A percentile compares a stretch with the other conserved stretches of the same genome.
These are phyloP conservation scores for Amblyteles armatorius DNA, from an alignment of 2,888 invertebrate species.

Conservation along the genomic window DNA sequence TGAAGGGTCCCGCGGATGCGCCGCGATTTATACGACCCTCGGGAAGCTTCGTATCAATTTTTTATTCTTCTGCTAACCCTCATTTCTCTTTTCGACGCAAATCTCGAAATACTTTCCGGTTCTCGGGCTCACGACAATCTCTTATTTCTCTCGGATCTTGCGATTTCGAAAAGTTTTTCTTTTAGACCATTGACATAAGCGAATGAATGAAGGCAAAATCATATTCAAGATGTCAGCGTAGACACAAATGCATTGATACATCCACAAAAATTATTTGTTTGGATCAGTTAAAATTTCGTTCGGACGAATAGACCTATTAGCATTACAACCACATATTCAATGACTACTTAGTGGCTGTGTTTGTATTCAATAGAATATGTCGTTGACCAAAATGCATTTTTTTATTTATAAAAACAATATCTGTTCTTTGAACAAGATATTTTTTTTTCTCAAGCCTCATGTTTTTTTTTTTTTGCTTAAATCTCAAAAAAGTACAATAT, in stretches of 20 bases:
- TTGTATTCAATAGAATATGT: no score
- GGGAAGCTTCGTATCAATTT: constrained; percentile 15
- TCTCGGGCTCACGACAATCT: background rate
- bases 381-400: no score
- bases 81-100: constrained; percentile 25
- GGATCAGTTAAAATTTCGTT: no score
- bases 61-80: constrained; percentile 14
- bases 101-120: constrained; percentile 22
- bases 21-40: constrained; percentile 29
- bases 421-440: no score
- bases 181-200: background rate
- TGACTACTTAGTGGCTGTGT: no score
- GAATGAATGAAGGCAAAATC: background rate
- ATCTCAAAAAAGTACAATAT: no score
- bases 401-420: no score
- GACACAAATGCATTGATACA: background rate
- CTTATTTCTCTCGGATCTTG: background rate
- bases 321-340: no score
- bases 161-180: background rate
- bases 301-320: no score
- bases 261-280: no score
- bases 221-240: background rate
- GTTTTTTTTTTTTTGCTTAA: no score
- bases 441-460: no score
- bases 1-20: constrained; percentile 7